Conservation (phyloP, 1,140 invertebrate species). For the Drosophila sucinea region DNA sequence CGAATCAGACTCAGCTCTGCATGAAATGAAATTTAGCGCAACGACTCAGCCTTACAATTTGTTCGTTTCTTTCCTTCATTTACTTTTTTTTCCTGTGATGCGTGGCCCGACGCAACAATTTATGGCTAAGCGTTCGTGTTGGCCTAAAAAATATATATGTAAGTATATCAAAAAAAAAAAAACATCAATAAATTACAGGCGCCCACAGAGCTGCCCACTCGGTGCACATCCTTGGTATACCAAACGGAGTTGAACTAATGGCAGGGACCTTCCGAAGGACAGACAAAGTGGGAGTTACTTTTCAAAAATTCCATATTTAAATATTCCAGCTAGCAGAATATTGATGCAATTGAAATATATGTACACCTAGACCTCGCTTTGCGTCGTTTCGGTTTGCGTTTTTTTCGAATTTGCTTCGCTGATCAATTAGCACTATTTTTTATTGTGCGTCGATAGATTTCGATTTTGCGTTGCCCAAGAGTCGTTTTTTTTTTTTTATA, state of each 20-base stretch:
- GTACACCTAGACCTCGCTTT: too few species aligned
- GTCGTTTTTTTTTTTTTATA: too few species aligned
- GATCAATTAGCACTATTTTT: too few species aligned
- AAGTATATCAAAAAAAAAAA: slow-evolving; percentile 52
- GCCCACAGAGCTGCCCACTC: slow-evolving; percentile 26
- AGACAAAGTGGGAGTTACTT: neutral
- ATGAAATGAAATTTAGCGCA: slow-evolving; percentile 78
- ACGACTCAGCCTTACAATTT: slow-evolving; percentile 42
- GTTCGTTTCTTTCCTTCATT: slow-evolving; percentile 35
- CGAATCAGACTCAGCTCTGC: slow-evolving; percentile 60
- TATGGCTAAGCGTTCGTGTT: slow-evolving; percentile 73
- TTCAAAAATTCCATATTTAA: too few species aligned
- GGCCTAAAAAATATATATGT: slow-evolving; percentile 56
- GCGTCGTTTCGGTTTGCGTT: too few species aligned
- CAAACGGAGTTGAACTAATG: slow-evolving; percentile 66
- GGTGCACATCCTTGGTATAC: slow-evolving; percentile 29
- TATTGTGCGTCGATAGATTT: too few species aligned
- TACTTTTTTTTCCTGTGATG: slow-evolving; percentile 38
- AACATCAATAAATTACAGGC: slow-evolving; percentile 72
- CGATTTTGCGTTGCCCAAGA: too few species aligned
- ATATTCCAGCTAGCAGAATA: too few species aligned
- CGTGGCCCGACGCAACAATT: slow-evolving; percentile 66
- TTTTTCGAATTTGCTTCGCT: too few species aligned
- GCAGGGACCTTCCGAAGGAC: slow-evolving; percentile 26
- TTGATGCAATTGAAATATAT: too few species aligned